Conservation (phyloP, 2,113 vertebrate genomes). For the Pluvianellus socialis region DNA sequence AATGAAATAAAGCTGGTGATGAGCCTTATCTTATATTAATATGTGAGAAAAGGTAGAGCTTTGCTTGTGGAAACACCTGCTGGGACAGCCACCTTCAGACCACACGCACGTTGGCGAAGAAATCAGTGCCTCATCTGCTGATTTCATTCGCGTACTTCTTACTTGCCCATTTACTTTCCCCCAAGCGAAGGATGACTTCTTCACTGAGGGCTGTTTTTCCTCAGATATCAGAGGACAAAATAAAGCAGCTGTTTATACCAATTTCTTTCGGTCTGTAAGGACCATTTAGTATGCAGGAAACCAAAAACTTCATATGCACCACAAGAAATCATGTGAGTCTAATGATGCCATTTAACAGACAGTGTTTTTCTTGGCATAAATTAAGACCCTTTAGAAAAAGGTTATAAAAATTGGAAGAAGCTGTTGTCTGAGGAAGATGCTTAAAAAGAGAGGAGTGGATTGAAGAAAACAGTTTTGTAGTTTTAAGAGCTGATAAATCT, state of each 20-base stretch:
- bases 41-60: not conserved
- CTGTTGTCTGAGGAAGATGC: not conserved
- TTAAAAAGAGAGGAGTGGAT: not conserved
- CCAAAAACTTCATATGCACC: not conserved
- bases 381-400: slow-evolving; percentile 53
- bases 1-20: not conserved
- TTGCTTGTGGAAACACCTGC: not conserved
- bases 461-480: not conserved
- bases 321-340: slow-evolving; percentile 34
- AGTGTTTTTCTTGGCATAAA: slow-evolving; percentile 49
- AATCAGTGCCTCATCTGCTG: not conserved
- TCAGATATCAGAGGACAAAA: slow-evolving; percentile 50
- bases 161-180: slow-evolving; percentile 4
- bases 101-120: not conserved
- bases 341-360: slow-evolving; percentile 64
- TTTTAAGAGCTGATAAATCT: slow-evolving; percentile 1
- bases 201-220: slow-evolving; percentile 9
- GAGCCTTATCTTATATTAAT: not conserved
- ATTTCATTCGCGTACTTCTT: not conserved
- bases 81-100: not conserved
- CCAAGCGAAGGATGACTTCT: not conserved
- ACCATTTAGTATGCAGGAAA: slow-evolving; percentile 49
- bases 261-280: slow-evolving; percentile 11
- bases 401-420: slow-evolving; percentile 3
- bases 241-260: slow-evolving; percentile 50